A percentile compares a stretch with the other conserved stretches of the same genome.
phyloP scores from a whole-genome alignment of 2,888 invertebrate species.

The Tuberolachnus salignus region DNA sequence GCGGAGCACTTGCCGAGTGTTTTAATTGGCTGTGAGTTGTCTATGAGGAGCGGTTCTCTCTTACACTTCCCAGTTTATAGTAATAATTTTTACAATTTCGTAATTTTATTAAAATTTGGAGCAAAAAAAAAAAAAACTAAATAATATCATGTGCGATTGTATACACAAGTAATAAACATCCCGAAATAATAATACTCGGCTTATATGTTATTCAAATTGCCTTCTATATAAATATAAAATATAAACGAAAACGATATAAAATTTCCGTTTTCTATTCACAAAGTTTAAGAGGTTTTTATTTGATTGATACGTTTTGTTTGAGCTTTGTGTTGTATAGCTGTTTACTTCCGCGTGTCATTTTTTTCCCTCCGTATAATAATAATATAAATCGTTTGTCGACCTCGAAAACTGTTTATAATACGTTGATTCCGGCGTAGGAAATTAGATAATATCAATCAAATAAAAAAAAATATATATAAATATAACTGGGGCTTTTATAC shows the following conservation, averaged over 20 bases:
- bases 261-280: not conserved
- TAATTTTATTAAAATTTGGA: too few relatives aligned
- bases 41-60: too few relatives aligned
- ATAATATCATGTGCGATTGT: not conserved
- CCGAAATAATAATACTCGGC: not conserved
- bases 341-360: not conserved
- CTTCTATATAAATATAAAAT: not conserved
- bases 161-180: not conserved
- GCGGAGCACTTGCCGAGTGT: too few relatives aligned
- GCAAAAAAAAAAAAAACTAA: not conserved
- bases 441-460: conserved; percentile 47
- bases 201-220: not conserved
- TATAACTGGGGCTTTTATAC: not conserved
- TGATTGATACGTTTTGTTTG: not conserved
- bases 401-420: conserved; percentile 24
- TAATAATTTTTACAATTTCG: too few relatives aligned
- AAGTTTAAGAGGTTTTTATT: not conserved
- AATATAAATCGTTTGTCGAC: conserved; percentile 2
- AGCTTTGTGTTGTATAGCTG: not conserved
- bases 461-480: conserved; percentile 1
- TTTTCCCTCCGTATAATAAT: not conserved
- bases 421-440: not conserved
- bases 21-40: too few relatives aligned
- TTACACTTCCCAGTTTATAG: too few relatives aligned
- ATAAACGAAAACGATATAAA: not conserved